Base-by-base conservation (phyloP, 2,888 invertebrate genomes). In the Eupithecia abbreviata region DNA sequence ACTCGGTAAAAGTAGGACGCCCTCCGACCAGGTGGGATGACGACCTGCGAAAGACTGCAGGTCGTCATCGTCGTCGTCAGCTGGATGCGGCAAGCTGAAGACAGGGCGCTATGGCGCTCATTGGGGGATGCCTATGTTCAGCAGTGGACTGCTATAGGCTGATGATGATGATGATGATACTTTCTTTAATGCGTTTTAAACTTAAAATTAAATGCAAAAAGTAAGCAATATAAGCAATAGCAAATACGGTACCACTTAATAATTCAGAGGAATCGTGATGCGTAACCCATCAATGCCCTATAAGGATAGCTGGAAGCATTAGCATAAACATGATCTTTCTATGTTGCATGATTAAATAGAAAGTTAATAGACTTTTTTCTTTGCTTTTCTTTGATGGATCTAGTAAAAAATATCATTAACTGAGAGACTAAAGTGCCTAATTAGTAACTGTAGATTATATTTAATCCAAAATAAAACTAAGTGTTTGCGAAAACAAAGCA, bases 281-380 rank as follows among this genome's bases (percentile, higher is more conserved):
- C 81, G 80, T 80, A 81, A 74, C 80, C 70, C 77, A 80, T 81
- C 72, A 78, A 74, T 76, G 70, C 78, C 77, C n/a, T 77, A 79
- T 15, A 80, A 73, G 79, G 75, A 67, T 77, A 68, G 66, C 72
- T 77, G 30, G 69, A 74, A 69, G 10, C 49, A 79, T 80, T 80
- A 75, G 2, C 81, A 82, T 82, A 77, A 65, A 77, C 77, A 81
- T 80, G 75, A 76, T 73, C 73, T 77, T 77, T 72, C 72, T 67
- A 75, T 77, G 81, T 79, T 75, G 72, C 76, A 74, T 76, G 80
- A 73, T 77, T 75, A 77, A 72, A 45, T 49, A 47, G 69, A 69
- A 47, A 69, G n/a, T 49, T 69, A 30, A 69, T 69, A 4, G 18
- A 47, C 18, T 10, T 47, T 66, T 69, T 69, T 69, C 30, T 30